Evolutionary conservation across 2,888 invertebrate genomes (phyloP).

Genomic region (Mimumesa dahlbomi): DNA sequence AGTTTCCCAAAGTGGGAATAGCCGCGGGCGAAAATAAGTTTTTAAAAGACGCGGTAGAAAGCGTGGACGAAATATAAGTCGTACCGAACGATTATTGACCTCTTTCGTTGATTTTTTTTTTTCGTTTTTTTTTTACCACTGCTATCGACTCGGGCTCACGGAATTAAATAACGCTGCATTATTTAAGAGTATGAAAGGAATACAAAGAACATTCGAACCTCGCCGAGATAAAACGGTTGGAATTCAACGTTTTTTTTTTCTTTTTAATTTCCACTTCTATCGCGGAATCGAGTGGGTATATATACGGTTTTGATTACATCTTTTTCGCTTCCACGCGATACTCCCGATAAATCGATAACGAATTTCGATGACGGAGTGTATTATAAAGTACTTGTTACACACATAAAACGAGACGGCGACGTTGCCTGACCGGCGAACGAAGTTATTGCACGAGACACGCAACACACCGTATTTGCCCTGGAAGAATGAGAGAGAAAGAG

Average conservation of each 20-base stretch:
- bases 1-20: slow-evolving; percentile 36
- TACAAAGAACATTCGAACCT: too few species aligned
- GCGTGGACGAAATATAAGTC: slow-evolving; percentile 18
- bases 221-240: too few species aligned
- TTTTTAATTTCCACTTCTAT: too few species aligned
- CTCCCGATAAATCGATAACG: not conserved
- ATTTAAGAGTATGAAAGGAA: too few species aligned
- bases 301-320: too few species aligned
- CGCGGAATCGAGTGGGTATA: too few species aligned
- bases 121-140: not conserved
- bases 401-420: not conserved
- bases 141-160: not conserved
- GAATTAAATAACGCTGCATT: not conserved
- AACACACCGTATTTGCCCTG: slow-evolving; percentile 2
- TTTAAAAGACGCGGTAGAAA: slow-evolving; percentile 7
- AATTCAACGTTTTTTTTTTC: too few species aligned
- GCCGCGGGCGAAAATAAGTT: slow-evolving; percentile 28
- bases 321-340: too few species aligned
- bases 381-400: not conserved
- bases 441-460: slow-evolving; percentile 32
- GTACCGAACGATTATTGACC: slow-evolving; percentile 23
- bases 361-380: not conserved
- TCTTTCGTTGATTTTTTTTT: slow-evolving; percentile 8
- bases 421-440: not conserved
- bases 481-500: not conserved